These are phyloP conservation scores for Habroteleia sp. DNA, from an alignment of 2,888 invertebrate genomes.

Conservation along the genomic window DNA sequence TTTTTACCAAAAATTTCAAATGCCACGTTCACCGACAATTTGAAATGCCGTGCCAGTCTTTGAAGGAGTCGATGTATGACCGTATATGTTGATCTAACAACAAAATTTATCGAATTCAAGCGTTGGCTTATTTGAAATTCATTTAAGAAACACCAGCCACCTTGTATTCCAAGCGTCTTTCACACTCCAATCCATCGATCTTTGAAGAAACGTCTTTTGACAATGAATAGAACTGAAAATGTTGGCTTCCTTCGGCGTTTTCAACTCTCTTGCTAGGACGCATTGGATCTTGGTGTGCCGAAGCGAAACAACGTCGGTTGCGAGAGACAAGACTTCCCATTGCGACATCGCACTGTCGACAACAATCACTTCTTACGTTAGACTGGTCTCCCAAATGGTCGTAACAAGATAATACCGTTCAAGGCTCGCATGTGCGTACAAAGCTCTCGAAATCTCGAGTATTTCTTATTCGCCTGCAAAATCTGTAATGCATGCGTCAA, in stretches of 20 bases:
- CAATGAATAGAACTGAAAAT: constrained; percentile 18
- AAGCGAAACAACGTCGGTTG: constrained; percentile 75
- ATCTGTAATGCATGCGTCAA: constrained; percentile 24
- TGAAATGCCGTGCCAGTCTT: no score
- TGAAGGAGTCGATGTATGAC: no score
- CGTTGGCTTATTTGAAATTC: no score
- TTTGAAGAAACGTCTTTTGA: not conserved
- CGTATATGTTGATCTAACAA: no score
- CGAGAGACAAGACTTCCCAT: constrained; percentile 80
- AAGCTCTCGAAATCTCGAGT: constrained; percentile 61
- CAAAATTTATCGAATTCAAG: no score
- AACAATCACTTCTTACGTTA: constrained; percentile 79
- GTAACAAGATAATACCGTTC: constrained; percentile 70
- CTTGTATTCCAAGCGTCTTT: no score
- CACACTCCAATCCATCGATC: no score
- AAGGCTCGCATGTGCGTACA: constrained; percentile 66
- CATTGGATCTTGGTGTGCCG: constrained; percentile 70
- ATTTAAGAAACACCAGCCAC: no score
- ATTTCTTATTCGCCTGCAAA: constrained; percentile 28
- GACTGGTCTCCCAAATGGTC: constrained; percentile 68
- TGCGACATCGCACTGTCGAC: constrained; percentile 76
- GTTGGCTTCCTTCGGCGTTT: constrained; percentile 26
- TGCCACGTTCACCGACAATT: no score
- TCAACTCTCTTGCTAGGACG: constrained; percentile 48
- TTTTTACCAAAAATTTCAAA: no score